Base-by-base conservation (phyloP, 2,888 invertebrate species). In the Ophion slaviceki region DNA sequence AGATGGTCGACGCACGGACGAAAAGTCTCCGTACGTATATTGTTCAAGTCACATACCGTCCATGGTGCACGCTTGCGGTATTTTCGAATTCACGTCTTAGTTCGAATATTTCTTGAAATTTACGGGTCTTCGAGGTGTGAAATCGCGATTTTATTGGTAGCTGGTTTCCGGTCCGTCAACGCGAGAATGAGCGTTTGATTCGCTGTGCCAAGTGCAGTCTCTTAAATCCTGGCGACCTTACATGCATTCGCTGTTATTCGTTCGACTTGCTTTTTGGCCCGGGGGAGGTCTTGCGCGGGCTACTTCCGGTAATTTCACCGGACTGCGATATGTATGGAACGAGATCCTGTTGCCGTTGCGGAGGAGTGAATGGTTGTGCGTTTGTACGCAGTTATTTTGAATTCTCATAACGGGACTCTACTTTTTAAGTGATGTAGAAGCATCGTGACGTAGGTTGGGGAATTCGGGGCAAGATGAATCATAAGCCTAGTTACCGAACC, bases 1-100 rank as follows among this genome's bases (percentile, higher is more conserved):
- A 82, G 77, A 82, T 82, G 85, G 67, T 80, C 59, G 28, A 74
- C 64, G 80, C 76, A 68, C 45, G 62, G 14, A 66, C 59, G 67
- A 70, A 71, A 66, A 72, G 62, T 24, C 36, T 62, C 67, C 53
- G 17, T 64, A n/a, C 40, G 45, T 75, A 53, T 75, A 66, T 67
- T 57, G 62, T 70, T 62, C 59, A 28, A 36, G 32, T 24, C 14
- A 28, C 24, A 40, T 47, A 78, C 20, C 57, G 36, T 68, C 40
- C 47, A 17, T 32, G 7, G 8, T 11, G 32, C 20, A 36, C 36
- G 3, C n/a, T 8, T 24, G 36, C 72, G 71, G 66, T 47, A 70
- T 74, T 80, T 59, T 47, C 53, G 40, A 64, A 53, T 47, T 36
- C 45, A 59, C 62, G 40, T 74, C 53, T 74, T 28, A 36, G 57